Percentiles rank a stretch among this genome's conserved stretches.
These are phyloP conservation scores for Hydrolagus colliei DNA, from an alignment of 2,797 vertebrate genomes.

Conservation along the genomic window DNA sequence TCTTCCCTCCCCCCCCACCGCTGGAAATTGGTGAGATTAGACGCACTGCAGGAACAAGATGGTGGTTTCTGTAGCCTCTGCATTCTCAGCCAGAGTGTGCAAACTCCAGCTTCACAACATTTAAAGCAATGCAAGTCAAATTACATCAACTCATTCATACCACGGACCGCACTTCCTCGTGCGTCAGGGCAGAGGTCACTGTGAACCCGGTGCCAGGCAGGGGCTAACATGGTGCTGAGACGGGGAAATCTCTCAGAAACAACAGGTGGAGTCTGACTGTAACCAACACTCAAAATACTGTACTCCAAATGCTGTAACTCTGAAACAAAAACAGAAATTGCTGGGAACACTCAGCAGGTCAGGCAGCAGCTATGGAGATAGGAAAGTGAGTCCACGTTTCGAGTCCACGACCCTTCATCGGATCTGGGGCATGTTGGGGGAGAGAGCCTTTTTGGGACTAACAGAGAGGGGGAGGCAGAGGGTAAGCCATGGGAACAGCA, in stretches of 20 bases:
- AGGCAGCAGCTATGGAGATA: too few relatives aligned
- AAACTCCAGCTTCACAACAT: not conserved
- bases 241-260: not conserved
- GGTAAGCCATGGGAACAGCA: too few relatives aligned
- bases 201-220: not conserved
- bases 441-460: too few relatives aligned
- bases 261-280: too few relatives aligned
- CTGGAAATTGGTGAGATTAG: not conserved
- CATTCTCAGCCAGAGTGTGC: not conserved
- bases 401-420: too few relatives aligned
- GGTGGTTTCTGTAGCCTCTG: not conserved
- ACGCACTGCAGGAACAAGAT: slow-evolving; percentile 10
- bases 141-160: not conserved
- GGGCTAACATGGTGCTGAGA: not conserved
- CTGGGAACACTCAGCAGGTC: too few relatives aligned
- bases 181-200: not conserved
- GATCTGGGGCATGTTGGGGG: too few relatives aligned
- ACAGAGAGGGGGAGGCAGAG: too few relatives aligned
- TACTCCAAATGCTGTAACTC: too few relatives aligned
- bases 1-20: not conserved
- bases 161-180: not conserved
- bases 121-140: not conserved
- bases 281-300: too few relatives aligned
- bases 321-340: too few relatives aligned
- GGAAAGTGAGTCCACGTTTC: too few relatives aligned